Conservation (phyloP, 2,888 invertebrate species). For the Erynnis tages region DNA sequence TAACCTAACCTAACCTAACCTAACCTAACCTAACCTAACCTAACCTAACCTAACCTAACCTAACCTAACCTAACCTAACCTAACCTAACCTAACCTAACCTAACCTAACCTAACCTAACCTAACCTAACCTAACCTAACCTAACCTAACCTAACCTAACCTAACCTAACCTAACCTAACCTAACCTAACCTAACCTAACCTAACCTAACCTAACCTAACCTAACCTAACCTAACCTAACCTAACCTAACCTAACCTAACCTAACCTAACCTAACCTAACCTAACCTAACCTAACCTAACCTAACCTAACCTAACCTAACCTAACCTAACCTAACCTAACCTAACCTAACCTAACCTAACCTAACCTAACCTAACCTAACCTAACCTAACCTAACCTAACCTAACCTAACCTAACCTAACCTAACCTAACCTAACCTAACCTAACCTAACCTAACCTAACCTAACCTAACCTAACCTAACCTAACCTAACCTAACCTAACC, state of each 20-base stretch:
- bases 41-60: slow-evolving; percentile 32
- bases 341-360: slow-evolving; percentile 30
- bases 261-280: slow-evolving; percentile 29
- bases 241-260: slow-evolving; percentile 29
- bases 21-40: slow-evolving; percentile 31
- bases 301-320: slow-evolving; percentile 20
- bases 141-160: slow-evolving; percentile 18
- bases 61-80: slow-evolving; percentile 30
- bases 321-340: slow-evolving; percentile 29
- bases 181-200: slow-evolving; percentile 25
- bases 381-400: slow-evolving; percentile 30
- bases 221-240: slow-evolving; percentile 31
- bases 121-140: slow-evolving; percentile 22
- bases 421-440: slow-evolving; percentile 31
- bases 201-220: slow-evolving; percentile 32
- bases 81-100: slow-evolving; percentile 26
- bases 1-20: slow-evolving; percentile 31
- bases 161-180: slow-evolving; percentile 20
- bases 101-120: slow-evolving; percentile 29
- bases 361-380: slow-evolving; percentile 30
- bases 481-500: slow-evolving; percentile 32
- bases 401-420: slow-evolving; percentile 30
- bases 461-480: slow-evolving; percentile 31
- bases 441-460: slow-evolving; percentile 31
- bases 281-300: slow-evolving; percentile 21